Conservation (phyloP, 2,797 vertebrate genomes). For the Peromyscus attwateri region DNA sequence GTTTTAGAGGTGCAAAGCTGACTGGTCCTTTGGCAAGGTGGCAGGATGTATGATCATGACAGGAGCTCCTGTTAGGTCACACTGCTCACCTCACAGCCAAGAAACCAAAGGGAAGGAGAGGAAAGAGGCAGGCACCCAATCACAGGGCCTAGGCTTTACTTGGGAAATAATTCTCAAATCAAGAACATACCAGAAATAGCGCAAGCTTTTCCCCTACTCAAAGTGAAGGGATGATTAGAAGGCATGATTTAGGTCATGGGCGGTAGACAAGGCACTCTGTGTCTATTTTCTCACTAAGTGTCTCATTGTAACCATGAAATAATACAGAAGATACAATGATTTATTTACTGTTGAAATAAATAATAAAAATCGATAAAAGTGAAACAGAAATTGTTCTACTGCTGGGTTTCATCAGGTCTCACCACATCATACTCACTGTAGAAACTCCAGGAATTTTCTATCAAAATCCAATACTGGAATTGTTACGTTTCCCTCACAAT, state of each 20-base stretch:
- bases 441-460: background rate
- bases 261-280: background rate
- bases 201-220: background rate
- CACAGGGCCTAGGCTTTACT: background rate
- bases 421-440: background rate
- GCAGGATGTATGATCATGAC: background rate
- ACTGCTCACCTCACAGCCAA: background rate
- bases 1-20: background rate
- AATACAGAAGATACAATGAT: background rate
- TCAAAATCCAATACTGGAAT: constrained; percentile 8
- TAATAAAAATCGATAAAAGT: background rate
- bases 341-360: background rate
- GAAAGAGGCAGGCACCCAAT: too few species aligned
- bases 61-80: background rate
- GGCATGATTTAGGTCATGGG: background rate
- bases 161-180: background rate
- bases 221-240: background rate
- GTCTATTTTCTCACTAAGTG: background rate
- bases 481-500: background rate
- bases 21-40: too few species aligned
- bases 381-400: background rate
- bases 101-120: background rate
- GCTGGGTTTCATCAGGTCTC: background rate
- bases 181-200: background rate
- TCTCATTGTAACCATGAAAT: background rate